phyloP scores from a whole-genome alignment of 2,888 invertebrate genomes.

The Carcina quercana region DNA sequence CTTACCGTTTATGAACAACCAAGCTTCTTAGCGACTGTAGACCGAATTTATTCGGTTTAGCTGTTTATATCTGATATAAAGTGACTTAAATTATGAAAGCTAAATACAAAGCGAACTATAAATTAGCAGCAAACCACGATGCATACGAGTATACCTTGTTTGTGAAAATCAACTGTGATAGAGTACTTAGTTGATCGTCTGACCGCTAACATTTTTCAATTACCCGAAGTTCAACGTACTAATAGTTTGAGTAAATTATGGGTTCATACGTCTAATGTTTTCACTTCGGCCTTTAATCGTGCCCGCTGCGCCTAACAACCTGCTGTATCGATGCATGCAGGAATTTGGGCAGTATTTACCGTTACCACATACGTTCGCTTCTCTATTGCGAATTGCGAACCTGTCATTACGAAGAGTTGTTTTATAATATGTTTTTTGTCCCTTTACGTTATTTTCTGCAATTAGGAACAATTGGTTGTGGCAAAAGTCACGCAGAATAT shows the following conservation, averaged over 20 bases:
- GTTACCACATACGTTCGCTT: conserved; percentile 43
- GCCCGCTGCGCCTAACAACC: conserved; percentile 52
- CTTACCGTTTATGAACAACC: conserved; percentile 10
- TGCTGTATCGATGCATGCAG: conserved; percentile 53
- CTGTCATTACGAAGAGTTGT: conserved; percentile 39
- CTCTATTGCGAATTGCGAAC: conserved; percentile 34
- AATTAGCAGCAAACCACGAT: conserved; percentile 53
- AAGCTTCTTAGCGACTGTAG: conserved; percentile 8
- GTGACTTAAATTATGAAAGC: too few relatives aligned
- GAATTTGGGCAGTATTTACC: conserved; percentile 54
- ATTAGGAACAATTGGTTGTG: conserved; percentile 9
- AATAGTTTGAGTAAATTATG: conserved; percentile 64
- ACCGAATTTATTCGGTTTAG: too few relatives aligned
- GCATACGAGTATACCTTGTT: too few relatives aligned
- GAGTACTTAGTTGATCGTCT: conserved; percentile 47
- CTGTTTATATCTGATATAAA: too few relatives aligned
- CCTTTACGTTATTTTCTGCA: conserved; percentile 8
- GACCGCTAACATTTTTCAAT: conserved; percentile 57
- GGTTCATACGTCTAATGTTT: conserved; percentile 68
- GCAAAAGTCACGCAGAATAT: conserved; percentile 32
- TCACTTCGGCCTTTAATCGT: conserved; percentile 57
- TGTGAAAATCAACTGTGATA: too few relatives aligned
- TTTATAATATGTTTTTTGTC: conserved; percentile 31
- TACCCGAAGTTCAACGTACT: conserved; percentile 62
- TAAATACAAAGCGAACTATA: conserved; percentile 26